These are phyloP conservation scores for Meiosimyza decipiens DNA, from an alignment of 2,888 invertebrate species.

Conservation along the genomic window DNA sequence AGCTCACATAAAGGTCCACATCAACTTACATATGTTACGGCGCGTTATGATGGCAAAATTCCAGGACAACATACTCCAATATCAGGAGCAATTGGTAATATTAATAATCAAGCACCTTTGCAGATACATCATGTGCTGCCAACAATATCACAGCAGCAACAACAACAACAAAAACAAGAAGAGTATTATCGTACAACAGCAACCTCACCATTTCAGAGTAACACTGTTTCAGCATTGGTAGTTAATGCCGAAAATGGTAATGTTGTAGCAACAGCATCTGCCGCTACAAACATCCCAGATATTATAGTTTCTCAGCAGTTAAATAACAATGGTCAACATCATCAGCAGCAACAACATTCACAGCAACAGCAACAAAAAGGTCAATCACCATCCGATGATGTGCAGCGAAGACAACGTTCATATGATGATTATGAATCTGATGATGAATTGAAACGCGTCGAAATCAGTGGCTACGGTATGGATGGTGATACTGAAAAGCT, in stretches of 20 bases:
- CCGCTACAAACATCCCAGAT: slow-evolving; percentile 54
- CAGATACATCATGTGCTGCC: slow-evolving; percentile 63
- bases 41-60: slow-evolving; percentile 61
- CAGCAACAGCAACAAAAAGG: slow-evolving; percentile 30
- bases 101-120: slow-evolving; percentile 50
- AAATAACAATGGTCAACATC: slow-evolving; percentile 37
- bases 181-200: slow-evolving; percentile 71
- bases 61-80: slow-evolving; percentile 46
- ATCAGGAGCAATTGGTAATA: slow-evolving; percentile 30
- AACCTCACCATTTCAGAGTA: slow-evolving; percentile 71
- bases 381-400: slow-evolving; percentile 61
- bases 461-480: slow-evolving; percentile 73
- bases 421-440: slow-evolving; percentile 90
- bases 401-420: slow-evolving; percentile 69
- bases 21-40: slow-evolving; percentile 55
- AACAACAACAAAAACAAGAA: slow-evolving; percentile 56
- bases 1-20: slow-evolving; percentile 41
- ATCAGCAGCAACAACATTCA: slow-evolving; percentile 33
- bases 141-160: slow-evolving; percentile 37
- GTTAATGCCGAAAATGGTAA: slow-evolving; percentile 41
- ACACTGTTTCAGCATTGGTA: slow-evolving; percentile 37
- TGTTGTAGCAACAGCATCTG: slow-evolving; percentile 41
- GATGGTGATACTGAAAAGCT: slow-evolving; percentile 83
- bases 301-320: slow-evolving; percentile 60
- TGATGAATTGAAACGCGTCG: slow-evolving; percentile 87